Base-by-base conservation (phyloP, 2,888 invertebrate genomes). In the Sphaerophoria taeniata region DNA sequence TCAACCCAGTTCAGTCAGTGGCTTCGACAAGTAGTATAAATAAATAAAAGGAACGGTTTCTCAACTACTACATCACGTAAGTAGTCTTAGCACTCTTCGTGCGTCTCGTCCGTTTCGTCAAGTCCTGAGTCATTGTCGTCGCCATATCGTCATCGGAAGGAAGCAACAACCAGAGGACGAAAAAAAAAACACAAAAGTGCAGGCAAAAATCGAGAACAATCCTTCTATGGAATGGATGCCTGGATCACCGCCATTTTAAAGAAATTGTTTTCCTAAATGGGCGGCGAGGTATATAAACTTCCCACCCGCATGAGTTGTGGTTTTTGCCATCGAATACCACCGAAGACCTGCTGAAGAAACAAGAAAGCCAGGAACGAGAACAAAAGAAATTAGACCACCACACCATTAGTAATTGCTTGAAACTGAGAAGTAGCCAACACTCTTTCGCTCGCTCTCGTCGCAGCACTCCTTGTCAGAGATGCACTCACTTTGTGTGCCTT, bases 361-460 rank as follows among this genome's bases (percentile, higher is more conserved):
- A 2, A 24, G 4, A 6, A 58, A 65, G 55, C 34, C 39, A 33
- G 55, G 45, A 14, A 45, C 63, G 12, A 60, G 49, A 16, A 58
- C 24, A 33, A 49, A 39, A 58, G 72, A 65, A 85, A 85, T 70
- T 77, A 81, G 85, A 80, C 73, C 85, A 85, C 85, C 85, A 81
- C 85, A 85, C 85, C 85, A 85, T 85, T 85, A 85, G 85, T 85
- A 85, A 77, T 85, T 85, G 76, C 73, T 81, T 51, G 81, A 80
- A 85, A 85, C 80, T 80, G 80, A 81, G 81, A 81, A 85, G 80
- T 76, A 76, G 81, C 76, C 85, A 70, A 56, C 80, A 71, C 81
- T 77, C 69, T 63, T 72, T 58, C 63, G 39, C 67, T 63, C 33
- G 12, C 39, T 6, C 6, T 43, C 43, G 43, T 43, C 39, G 9